phyloP scores from a whole-genome alignment of 2,888 invertebrate species.

The Girardia tigrina region DNA sequence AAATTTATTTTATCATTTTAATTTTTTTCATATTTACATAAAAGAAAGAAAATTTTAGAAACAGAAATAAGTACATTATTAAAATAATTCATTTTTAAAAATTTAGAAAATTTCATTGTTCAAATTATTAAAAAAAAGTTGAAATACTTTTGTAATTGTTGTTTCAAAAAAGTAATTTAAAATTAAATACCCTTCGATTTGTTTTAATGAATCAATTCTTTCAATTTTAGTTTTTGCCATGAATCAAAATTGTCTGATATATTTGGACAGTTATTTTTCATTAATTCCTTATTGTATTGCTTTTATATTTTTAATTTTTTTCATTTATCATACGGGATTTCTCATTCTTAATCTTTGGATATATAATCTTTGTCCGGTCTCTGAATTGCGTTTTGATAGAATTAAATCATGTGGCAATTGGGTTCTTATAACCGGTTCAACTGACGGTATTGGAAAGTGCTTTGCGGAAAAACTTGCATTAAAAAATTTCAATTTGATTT shows the following conservation, averaged over 20 bases:
- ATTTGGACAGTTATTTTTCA: neutral
- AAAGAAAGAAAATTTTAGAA: too few species aligned
- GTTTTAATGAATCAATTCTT: neutral
- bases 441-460: conserved; percentile 4
- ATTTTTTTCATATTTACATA: too few species aligned
- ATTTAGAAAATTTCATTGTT: too few species aligned
- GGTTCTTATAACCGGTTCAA: neutral
- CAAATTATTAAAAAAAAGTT: too few species aligned
- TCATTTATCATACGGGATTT: neutral
- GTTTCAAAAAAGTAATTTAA: too few species aligned
- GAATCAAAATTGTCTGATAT: neutral
- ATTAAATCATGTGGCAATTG: conserved; percentile 1
- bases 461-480: neutral
- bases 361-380: neutral
- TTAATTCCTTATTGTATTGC: neutral
- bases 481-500: neutral
- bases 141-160: too few species aligned
- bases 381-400: neutral
- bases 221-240: neutral
- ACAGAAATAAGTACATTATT: too few species aligned
- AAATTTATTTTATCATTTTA: too few species aligned
- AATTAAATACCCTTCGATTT: too few species aligned
- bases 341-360: neutral
- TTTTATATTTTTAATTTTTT: neutral
- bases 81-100: too few species aligned